These are phyloP conservation scores for Cheirogaleus medius DNA, from an alignment of 2,113 vertebrate species.

Conservation along the genomic window DNA sequence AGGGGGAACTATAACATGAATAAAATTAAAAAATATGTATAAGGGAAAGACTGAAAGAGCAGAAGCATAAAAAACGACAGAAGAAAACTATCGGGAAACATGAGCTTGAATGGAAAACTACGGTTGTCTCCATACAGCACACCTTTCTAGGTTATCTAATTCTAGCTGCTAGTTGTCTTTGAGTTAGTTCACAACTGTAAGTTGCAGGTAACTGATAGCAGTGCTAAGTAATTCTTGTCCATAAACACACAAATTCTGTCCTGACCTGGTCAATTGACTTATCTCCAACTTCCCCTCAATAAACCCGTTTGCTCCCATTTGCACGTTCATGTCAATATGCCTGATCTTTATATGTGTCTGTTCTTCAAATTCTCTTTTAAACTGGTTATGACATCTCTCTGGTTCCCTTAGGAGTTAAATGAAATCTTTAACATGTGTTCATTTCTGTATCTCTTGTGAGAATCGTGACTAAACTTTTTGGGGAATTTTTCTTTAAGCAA, in stretches of 20 bases:
- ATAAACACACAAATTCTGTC: background rate
- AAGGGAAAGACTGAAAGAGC: background rate
- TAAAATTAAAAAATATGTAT: background rate
- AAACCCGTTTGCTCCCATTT: background rate
- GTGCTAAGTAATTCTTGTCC: background rate
- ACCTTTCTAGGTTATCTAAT: background rate
- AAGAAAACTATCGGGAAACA: background rate
- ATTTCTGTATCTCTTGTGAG: background rate
- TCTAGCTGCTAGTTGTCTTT: background rate
- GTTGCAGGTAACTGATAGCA: background rate
- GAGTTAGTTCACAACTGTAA: background rate
- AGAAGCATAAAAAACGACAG: background rate
- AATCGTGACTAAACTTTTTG: background rate
- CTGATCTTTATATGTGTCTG: background rate
- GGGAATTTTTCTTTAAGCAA: background rate
- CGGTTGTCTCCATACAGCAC: background rate
- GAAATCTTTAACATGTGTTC: background rate
- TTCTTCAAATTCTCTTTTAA: background rate
- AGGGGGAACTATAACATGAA: background rate
- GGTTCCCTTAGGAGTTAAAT: background rate
- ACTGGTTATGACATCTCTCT: background rate
- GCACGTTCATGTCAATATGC: background rate
- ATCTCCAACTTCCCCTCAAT: background rate
- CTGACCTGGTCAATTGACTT: background rate
- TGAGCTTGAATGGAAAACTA: background rate